phyloP scores from a whole-genome alignment of 2,888 invertebrate species.

The Toxonevra muliebris region DNA sequence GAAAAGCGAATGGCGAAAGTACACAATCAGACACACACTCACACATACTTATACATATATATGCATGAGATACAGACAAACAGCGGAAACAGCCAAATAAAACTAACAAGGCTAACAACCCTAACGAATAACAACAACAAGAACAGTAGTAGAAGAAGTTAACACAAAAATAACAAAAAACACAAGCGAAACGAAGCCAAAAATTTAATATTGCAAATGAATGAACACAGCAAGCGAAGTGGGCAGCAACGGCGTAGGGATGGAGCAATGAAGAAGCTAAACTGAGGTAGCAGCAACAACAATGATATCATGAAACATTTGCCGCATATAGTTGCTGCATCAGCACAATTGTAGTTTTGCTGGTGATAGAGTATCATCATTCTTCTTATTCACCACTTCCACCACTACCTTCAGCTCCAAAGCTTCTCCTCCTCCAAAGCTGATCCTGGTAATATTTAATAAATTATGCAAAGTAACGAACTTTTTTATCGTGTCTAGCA shows the following conservation, averaged over 20 bases:
- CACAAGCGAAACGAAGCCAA: slow-evolving; percentile 13
- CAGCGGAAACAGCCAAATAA: not conserved
- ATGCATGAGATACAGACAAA: slow-evolving; percentile 5
- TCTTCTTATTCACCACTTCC: not conserved
- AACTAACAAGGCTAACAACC: slow-evolving; percentile 13
- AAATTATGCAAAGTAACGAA: slow-evolving; percentile 46
- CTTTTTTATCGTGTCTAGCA: slow-evolving; percentile 21
- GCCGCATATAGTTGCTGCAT: too few species aligned
- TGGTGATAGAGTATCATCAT: too few species aligned
- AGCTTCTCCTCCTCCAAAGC: not conserved
- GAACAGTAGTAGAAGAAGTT: not conserved
- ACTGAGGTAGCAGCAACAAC: not conserved
- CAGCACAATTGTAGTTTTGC: too few species aligned
- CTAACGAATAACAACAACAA: not conserved
- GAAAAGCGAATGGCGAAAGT: not conserved
- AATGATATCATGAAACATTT: too few species aligned
- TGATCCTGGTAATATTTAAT: slow-evolving; percentile 30
- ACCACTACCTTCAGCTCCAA: not conserved
- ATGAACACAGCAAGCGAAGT: slow-evolving; percentile 2
- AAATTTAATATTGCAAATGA: slow-evolving; percentile 25
- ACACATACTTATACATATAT: slow-evolving; percentile 1
- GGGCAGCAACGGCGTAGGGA: not conserved
- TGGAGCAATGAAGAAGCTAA: not conserved
- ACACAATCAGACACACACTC: slow-evolving; percentile 12
- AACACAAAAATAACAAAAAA: not conserved